phyloP scores from a whole-genome alignment of 1,140 invertebrate species.

The Saxidomus purpurata region DNA sequence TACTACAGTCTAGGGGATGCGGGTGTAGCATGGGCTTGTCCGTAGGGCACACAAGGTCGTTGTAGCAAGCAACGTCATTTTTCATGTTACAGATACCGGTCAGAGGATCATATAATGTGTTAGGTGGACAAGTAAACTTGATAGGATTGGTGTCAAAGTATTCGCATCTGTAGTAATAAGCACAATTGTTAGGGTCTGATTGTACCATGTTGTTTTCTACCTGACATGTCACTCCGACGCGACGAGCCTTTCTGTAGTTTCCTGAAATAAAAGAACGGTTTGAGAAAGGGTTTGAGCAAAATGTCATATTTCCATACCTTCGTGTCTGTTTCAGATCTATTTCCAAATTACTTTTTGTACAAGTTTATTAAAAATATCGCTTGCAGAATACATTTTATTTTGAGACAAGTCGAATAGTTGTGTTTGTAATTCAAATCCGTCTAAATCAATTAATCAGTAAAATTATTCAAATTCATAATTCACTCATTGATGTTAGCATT shows the following conservation, averaged over 20 bases:
- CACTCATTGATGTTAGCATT: too few species aligned
- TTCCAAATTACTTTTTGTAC: too few species aligned
- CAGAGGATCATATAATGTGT: slow-evolving; percentile 69
- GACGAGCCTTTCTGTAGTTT: slow-evolving; percentile 1
- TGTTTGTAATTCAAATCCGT: too few species aligned
- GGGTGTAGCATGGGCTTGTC: slow-evolving; percentile 59
- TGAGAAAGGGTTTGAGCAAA: too few species aligned
- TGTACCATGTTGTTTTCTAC: slow-evolving; percentile 53
- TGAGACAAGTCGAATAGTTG: too few species aligned
- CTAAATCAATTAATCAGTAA: too few species aligned
- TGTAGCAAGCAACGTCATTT: slow-evolving; percentile 69
- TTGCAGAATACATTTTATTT: too few species aligned
- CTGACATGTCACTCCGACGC: slow-evolving; percentile 41
- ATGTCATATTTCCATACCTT: too few species aligned
- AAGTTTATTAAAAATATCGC: too few species aligned
- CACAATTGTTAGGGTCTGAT: slow-evolving; percentile 69
- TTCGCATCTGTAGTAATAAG: slow-evolving; percentile 71
- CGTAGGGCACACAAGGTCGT: slow-evolving; percentile 65
- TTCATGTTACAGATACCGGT: slow-evolving; percentile 67
- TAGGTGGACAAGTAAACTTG: slow-evolving; percentile 62
- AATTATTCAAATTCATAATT: too few species aligned
- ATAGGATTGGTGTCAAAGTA: slow-evolving; percentile 50
- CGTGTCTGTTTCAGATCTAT: too few species aligned
- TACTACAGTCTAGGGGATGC: slow-evolving; percentile 70
- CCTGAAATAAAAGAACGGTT: slow-evolving; percentile 26